These are phyloP conservation scores for Zapus hudsonius DNA, from an alignment of 2,113 vertebrate genomes.

Conservation along the genomic window DNA sequence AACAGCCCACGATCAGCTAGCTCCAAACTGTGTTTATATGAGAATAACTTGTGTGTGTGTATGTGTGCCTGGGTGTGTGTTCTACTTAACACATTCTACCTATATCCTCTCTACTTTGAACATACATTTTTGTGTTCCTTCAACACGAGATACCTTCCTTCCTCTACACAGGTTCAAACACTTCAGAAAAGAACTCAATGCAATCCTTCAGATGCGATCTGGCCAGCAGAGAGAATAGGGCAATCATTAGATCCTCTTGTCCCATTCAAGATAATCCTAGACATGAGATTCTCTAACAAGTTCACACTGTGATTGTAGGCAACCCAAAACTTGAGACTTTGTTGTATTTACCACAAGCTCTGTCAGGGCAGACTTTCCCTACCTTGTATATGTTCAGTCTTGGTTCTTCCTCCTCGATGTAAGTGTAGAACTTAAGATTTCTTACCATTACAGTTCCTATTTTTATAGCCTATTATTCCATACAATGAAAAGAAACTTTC, in stretches of 20 bases:
- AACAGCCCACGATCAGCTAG: background rate
- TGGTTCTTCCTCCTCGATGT: background rate
- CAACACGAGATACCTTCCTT: background rate
- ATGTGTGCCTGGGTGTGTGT: background rate
- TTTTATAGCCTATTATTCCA: background rate
- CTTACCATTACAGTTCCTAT: background rate
- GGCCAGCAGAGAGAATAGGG: background rate
- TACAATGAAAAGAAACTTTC: constrained; percentile 34
- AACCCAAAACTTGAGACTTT: background rate
- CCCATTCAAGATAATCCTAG: background rate
- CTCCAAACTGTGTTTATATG: background rate
- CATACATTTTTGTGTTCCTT: background rate
- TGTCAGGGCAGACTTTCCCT: background rate
- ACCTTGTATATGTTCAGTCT: background rate
- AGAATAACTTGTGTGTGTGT: background rate
- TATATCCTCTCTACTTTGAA: background rate
- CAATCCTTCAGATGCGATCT: background rate
- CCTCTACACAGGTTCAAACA: background rate
- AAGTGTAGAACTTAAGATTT: constrained; percentile 23
- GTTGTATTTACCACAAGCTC: background rate
- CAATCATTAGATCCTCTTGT: background rate
- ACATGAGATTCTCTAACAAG: background rate
- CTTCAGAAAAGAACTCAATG: background rate
- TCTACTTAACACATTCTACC: background rate
- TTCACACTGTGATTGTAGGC: background rate